Conservation (phyloP, 2,113 vertebrate genomes). For the Antechinus stuartii region DNA sequence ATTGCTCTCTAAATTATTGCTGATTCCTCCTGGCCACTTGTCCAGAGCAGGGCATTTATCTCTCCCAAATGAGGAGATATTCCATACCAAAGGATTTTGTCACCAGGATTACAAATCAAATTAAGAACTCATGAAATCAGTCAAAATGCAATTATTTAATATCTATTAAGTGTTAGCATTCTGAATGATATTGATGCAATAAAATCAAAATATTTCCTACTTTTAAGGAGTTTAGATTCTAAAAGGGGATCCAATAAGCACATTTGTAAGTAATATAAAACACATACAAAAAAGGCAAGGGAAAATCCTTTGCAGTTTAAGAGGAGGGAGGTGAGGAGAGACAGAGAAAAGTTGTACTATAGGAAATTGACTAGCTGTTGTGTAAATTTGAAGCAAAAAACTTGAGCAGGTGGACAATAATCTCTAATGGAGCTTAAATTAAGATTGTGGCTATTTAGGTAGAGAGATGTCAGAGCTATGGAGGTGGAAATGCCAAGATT, state of each 20-base stretch:
- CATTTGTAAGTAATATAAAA: too few species aligned
- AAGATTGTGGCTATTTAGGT: too few species aligned
- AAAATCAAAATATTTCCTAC: neutral
- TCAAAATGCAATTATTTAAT: neutral
- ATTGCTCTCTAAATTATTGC: neutral
- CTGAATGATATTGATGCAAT: neutral
- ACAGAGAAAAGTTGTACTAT: too few species aligned
- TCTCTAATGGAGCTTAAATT: too few species aligned
- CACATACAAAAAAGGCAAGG: too few species aligned
- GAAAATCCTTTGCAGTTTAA: too few species aligned
- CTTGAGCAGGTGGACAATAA: too few species aligned
- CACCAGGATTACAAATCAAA: neutral
- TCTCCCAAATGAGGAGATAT: neutral
- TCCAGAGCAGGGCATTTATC: neutral
- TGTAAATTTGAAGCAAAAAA: too few species aligned
- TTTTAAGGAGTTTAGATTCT: neutral
- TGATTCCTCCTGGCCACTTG: neutral
- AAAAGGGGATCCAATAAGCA: neutral
- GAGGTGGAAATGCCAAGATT: too few species aligned
- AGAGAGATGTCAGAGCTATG: too few species aligned
- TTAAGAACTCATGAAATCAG: neutral
- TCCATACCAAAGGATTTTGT: neutral
- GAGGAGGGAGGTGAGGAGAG: too few species aligned
- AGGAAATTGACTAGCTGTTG: too few species aligned
- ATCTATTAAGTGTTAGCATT: neutral